Conservation (phyloP, 2,797 vertebrate genomes). For the Tragopan temminckii region DNA sequence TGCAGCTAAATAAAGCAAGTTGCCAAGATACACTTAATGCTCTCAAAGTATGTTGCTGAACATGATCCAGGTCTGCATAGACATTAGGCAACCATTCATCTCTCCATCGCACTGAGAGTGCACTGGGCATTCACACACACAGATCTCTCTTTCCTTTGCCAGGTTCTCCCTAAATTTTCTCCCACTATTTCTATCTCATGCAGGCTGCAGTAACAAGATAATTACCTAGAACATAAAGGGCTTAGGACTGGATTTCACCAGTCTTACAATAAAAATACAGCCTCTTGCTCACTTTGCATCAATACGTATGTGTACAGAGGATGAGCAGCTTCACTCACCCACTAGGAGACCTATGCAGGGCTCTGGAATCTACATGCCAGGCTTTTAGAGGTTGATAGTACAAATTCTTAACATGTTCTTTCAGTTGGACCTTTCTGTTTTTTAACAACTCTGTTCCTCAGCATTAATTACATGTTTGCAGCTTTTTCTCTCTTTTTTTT, state of each 20-base stretch:
- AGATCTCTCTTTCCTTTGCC: neutral
- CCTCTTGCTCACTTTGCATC: neutral
- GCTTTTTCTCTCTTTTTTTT: neutral
- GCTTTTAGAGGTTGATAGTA: neutral
- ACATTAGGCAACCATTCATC: neutral
- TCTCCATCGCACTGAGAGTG: neutral
- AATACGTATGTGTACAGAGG: neutral
- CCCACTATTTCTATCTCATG: neutral
- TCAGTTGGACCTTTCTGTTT: neutral
- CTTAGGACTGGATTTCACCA: neutral
- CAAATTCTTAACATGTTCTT: neutral
- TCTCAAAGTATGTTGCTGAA: neutral
- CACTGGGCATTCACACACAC: fast-evolving
- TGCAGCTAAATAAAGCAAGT: conserved; percentile 41
- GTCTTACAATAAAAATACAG: neutral
- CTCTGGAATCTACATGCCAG: neutral
- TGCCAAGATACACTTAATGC: conserved; percentile 24
- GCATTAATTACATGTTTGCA: neutral
- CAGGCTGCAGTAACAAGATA: neutral
- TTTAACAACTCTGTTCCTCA: neutral
- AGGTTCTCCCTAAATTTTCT: neutral
- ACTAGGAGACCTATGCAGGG: neutral
- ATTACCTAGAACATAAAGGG: neutral
- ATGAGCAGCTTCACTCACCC: neutral
- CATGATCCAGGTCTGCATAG: conserved; percentile 55